Evolutionary conservation across 2,888 invertebrate genomes (phyloP).

Genomic region (Drosophila monieri): DNA sequence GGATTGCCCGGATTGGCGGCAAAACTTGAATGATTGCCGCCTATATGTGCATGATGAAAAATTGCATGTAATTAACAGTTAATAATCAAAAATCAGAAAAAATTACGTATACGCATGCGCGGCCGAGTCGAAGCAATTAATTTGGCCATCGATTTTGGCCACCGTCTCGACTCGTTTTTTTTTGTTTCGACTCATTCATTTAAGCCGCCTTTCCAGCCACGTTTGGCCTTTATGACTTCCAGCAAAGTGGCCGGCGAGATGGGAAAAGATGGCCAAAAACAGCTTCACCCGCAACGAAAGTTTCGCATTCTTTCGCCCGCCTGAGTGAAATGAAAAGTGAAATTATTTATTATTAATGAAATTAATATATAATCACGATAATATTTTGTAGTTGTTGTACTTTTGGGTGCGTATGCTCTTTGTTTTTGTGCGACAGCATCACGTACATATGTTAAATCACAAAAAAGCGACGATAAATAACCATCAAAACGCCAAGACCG

Average conservation of each 20-base stretch:
- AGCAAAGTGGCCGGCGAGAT: constrained; percentile 32
- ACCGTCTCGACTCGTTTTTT: constrained; percentile 30
- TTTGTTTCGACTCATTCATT: neutral
- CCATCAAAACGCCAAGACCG: constrained; percentile 44
- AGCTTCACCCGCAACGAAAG: constrained; percentile 73
- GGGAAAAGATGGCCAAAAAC: constrained; percentile 17
- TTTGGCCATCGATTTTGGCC: constrained; percentile 65
- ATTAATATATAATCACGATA: constrained; percentile 71
- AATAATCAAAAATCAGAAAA: constrained; percentile 55
- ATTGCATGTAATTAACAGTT: constrained; percentile 70
- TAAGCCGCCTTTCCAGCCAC: constrained; percentile 27
- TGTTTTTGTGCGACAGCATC: constrained; percentile 62
- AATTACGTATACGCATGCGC: constrained; percentile 74
- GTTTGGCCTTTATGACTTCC: constrained; percentile 48
- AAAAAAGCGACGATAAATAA: constrained; percentile 73
- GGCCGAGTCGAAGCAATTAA: constrained; percentile 63
- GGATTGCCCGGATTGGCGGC: constrained; percentile 41
- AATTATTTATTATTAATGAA: constrained; percentile 79
- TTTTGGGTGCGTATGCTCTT: constrained; percentile 46
- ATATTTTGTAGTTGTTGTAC: constrained; percentile 15
- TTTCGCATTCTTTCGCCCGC: constrained; percentile 67
- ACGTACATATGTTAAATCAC: constrained; percentile 77
- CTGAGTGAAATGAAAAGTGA: constrained; percentile 76
- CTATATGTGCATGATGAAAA: constrained; percentile 29
- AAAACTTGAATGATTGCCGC: constrained; percentile 60